phyloP scores from a whole-genome alignment of 2,797 vertebrate species.

The Petrocephalus schoutedeni region DNA sequence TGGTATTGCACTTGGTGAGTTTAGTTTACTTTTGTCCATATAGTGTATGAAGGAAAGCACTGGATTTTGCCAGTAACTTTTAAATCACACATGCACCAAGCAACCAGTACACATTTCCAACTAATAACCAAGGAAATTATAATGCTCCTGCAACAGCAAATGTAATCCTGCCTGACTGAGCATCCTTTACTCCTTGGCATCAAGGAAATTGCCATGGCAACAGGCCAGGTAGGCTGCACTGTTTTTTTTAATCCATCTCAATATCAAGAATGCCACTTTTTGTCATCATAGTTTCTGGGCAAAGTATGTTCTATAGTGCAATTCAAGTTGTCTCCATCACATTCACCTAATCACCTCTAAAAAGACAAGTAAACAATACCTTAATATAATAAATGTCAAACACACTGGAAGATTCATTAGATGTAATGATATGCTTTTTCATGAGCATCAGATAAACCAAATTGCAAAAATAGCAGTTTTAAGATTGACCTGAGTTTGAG shows the following conservation, averaged over 20 bases:
- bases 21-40: not conserved
- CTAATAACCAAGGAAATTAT: not conserved
- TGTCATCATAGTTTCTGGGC: conserved; percentile 36
- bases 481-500: not conserved
- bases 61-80: not conserved
- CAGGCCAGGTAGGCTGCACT: conserved; percentile 67
- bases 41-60: not conserved
- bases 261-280: conserved; percentile 52
- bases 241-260: conserved; percentile 64
- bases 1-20: not conserved
- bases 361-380: conserved; percentile 17
- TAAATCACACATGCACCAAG: not conserved
- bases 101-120: not conserved
- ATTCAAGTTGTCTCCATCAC: conserved; percentile 21
- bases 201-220: conserved; percentile 71
- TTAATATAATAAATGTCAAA: not conserved
- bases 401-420: not conserved
- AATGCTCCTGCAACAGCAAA: not conserved
- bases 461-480: not conserved
- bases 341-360: conserved; percentile 17
- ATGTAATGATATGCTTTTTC: not conserved
- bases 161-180: conserved; percentile 29
- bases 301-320: conserved; percentile 15
- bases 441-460: not conserved
- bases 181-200: conserved; percentile 12